Evolutionary conservation across 2,888 invertebrate genomes (phyloP), one percentile per base, ranked within the genome.

Genomic region (Lasioglossum lativentre): DNA sequence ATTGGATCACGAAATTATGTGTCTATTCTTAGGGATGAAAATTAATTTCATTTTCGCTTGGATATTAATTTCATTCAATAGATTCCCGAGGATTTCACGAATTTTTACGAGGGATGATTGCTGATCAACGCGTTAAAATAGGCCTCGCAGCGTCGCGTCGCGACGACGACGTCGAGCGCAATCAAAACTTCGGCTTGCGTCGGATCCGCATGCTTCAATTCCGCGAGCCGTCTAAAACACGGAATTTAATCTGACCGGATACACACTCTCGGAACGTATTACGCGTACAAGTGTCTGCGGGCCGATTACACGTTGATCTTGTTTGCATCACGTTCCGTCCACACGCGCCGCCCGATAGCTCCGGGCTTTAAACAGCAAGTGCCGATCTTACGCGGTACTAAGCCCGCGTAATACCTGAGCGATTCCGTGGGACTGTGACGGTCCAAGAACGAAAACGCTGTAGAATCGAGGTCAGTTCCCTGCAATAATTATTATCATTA

Each of bases 291-390:
- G 86, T 81, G 80, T 84, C 84, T 82, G 80, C 78, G 83, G 75
- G 80, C 82, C 81, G 86, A 88, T 90, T 89, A 90, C 82, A 72
- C 83, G 82, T 83, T 85, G 86, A 89, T 90, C 90, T 88, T 86
- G 90, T 88, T 89, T 87, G 90, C 86, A 79, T 88, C 90, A 90
- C 90, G 90, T 90, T 90, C 90, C 75, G 90, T 87, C 87, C 89
- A 90, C 90, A 90, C 73, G 68, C 82, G 66, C 70, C 70, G 16
- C 63, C 78, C 73, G 68, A 83, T 77, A 80, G 16, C 78, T 56
- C 30, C 19, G 40, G 59, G 87, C 86, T 90, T 88, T 83, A 88
- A 89, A 88, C 88, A 74, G 63, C 79, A 80, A 80, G 74, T 75
- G 80, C 77, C 75, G 89, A 89, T 88, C 88, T 89, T 86, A 83